Evolutionary conservation across 1,140 invertebrate species (phyloP).

Genomic region (Paralvinella palmiformis): DNA sequence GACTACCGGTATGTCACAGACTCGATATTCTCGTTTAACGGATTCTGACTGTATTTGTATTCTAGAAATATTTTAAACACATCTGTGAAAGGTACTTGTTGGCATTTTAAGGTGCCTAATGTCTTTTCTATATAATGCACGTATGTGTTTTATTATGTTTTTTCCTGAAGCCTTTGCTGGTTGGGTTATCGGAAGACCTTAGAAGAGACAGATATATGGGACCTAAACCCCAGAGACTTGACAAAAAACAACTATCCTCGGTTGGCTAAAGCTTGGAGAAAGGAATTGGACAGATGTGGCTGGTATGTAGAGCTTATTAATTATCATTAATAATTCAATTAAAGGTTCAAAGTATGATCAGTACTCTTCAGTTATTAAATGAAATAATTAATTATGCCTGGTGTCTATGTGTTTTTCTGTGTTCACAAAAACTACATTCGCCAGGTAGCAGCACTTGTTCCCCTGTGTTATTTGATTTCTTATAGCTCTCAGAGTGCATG

Average conservation of each 20-base stretch:
- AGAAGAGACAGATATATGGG: constrained; percentile 77
- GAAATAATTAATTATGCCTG: too few species aligned
- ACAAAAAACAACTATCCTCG: constrained; percentile 69
- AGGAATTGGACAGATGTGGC: constrained; percentile 10
- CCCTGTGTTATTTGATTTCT: too few species aligned
- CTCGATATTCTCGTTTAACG: too few species aligned
- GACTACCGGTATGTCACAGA: too few species aligned
- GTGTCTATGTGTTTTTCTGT: too few species aligned
- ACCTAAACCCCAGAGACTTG: constrained; percentile 74
- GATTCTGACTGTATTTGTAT: too few species aligned
- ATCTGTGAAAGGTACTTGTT: too few species aligned
- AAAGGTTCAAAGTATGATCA: background rate
- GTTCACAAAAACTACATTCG: too few species aligned
- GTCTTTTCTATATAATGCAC: background rate
- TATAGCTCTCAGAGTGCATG: too few species aligned
- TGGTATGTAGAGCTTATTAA: background rate
- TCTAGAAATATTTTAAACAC: too few species aligned
- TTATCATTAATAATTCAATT: background rate
- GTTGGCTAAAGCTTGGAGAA: constrained; percentile 61
- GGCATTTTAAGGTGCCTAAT: too few species aligned
- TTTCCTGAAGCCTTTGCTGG: constrained; percentile 57
- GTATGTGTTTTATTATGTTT: background rate
- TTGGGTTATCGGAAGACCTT: constrained; percentile 75
- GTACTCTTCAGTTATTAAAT: background rate
- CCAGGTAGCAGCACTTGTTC: too few species aligned